Evolutionary conservation across 2,888 invertebrate species (phyloP), one percentile per base, ranked within the genome.

Genomic region (Drosophila greeni): DNA sequence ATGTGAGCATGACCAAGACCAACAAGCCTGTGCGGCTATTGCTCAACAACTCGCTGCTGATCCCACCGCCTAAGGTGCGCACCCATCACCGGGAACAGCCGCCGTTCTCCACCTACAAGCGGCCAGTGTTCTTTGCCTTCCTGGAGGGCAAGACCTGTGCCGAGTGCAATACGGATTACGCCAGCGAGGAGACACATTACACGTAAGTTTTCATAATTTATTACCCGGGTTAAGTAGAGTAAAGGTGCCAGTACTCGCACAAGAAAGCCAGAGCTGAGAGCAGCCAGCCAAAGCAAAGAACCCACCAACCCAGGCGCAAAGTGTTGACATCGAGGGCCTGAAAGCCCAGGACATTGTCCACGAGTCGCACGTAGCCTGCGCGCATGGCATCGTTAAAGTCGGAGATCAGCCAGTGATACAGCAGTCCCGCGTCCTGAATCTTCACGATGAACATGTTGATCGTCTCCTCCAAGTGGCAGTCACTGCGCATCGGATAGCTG

Each of bases 161-260:
- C 67, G 95, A 96, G 87, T 95, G 95, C 82, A 93, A 93, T 84
- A 91, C 92, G 2, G 92, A 93, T 20, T 90, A 95, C 55, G 91
- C 92, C 51, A 92, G 91, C 71, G 91, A 92, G n/a, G 91, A 93
- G 73, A 81, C 81, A 5, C 97, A 97, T 89, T 96, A 93, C 89
- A 92, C 93, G 95, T 96, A 89, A 92, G 94, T 90, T 5, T n/a
- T 1, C 0, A 3, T 5, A 1, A 24, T 45, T 60, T 26, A 60
- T 51, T 36, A 24, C 0, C n/a, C 7, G 5, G n/a, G 3, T 4
- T 47, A 7, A 11, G 9, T 11, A 7, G 20, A 18, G 5, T 4
- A n/a, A n/a, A 20, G 12, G 2, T 23, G 45, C 31, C 51, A 61
- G 42, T 23, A 34, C 8, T 67, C 51, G 31, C 29, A 59, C 11